Evolutionary conservation across 2,113 vertebrate species (phyloP), one percentile per base, ranked within the genome.

Genomic region (Columba janthina): DNA sequence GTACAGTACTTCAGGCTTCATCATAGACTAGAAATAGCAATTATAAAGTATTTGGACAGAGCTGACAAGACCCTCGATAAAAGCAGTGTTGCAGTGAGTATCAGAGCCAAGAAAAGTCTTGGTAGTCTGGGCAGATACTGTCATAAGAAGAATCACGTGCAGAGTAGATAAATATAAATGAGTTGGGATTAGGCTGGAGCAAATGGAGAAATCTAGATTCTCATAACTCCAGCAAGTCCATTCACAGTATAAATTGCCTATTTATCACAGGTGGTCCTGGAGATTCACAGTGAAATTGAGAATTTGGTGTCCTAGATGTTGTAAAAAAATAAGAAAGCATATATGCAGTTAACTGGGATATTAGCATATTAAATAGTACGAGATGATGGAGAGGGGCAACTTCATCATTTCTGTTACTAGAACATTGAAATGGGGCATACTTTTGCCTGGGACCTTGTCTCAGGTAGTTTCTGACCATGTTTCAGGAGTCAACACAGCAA

Each of bases 1-100:
- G 91, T 95, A 97, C 94, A 95, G 96, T 83, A 97, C 96, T 98
- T 81, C 85, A 94, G 96, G 96, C 95, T 97, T 96, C 94, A 69
- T 93, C 95, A 85, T 90, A 96, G 95, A 73, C 93, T 65, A 88
- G 79, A 88, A 97, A 98, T 93, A 80, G 94, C 94, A 97, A 88
- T 97, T 98, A 90, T 97, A 96, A 98, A 98, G 94, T 90, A 97
- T 93, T 94, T 89, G 93, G 97, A 90, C 28, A 34, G 70, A 64
- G 84, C 77, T 94, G 96, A 98, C 93, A 96, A 90, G 74, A 90
- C 94, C 29, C 56, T 93, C 83, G 79, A 79, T 94, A 95, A 97
- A 97, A 93, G 67, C 61, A 12, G 13, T 48, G 34, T 91, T 94
- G 75, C 57, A 91, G 76, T 58, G 26, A 60, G 46, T 56, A 22